A percentile compares a stretch with the other conserved stretches of the same genome.
These are phyloP conservation scores for Artibeus lituratus DNA, from an alignment of 2,797 vertebrate genomes.

Conservation along the genomic window DNA sequence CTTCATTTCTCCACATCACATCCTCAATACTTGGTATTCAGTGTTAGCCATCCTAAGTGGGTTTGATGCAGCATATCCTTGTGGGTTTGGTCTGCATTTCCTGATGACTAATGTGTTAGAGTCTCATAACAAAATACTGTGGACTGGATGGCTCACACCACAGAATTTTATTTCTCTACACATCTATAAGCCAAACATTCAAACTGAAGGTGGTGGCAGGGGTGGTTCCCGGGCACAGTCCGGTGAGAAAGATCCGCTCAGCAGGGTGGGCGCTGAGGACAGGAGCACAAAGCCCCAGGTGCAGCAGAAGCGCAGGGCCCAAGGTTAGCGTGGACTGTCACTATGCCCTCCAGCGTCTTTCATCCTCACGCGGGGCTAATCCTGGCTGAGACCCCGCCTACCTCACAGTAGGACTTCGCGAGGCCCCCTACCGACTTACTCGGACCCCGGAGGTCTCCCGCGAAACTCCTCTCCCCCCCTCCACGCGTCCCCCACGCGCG, in stretches of 20 bases:
- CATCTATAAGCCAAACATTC: background rate
- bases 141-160: too few relatives aligned
- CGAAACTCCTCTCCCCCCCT: too few relatives aligned
- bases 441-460: too few relatives aligned
- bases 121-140: background rate
- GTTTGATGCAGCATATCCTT: background rate
- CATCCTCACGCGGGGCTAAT: background rate
- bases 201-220: background rate
- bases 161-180: background rate
- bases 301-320: background rate
- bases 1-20: background rate
- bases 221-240: background rate
- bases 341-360: background rate
- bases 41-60: background rate
- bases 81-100: background rate
- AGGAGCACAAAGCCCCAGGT: background rate
- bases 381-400: background rate
- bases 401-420: background rate
- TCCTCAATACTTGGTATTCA: background rate
- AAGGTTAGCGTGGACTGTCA: background rate
- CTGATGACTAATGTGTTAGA: background rate
- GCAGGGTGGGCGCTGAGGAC: background rate
- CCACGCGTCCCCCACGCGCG: accelerated
- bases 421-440: background rate
- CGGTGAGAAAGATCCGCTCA: background rate